Conservation (phyloP, 2,888 invertebrate species). For the Drosophila picticornis region DNA sequence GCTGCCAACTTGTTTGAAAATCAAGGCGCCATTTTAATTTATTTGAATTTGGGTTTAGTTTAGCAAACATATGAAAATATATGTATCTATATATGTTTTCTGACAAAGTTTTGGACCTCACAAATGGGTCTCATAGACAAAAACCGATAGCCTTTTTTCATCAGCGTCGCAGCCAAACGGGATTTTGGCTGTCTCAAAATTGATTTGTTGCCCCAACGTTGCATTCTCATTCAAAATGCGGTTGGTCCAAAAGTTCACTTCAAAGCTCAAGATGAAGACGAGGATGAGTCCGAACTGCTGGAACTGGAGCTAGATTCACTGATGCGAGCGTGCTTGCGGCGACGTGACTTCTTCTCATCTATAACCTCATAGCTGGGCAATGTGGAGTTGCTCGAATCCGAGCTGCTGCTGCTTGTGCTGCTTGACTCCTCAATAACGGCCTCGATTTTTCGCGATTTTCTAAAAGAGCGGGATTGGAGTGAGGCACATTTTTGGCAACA, state of each 20-base stretch:
- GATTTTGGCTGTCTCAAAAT: slow-evolving; percentile 49
- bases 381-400: slow-evolving; percentile 83
- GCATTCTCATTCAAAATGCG: slow-evolving; percentile 33
- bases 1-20: slow-evolving; percentile 46
- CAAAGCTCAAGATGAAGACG: slow-evolving; percentile 69
- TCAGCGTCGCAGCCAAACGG: slow-evolving; percentile 39
- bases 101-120: slow-evolving; percentile 41
- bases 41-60: slow-evolving; percentile 36
- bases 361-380: slow-evolving; percentile 84
- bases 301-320: slow-evolving; percentile 74
- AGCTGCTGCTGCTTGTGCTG: slow-evolving; percentile 72
- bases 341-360: slow-evolving; percentile 78
- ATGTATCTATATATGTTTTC: slow-evolving; percentile 37
- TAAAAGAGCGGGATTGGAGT: slow-evolving; percentile 23
- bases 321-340: slow-evolving; percentile 69
- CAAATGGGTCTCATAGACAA: slow-evolving; percentile 35
- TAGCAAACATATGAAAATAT: slow-evolving; percentile 66
- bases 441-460: slow-evolving; percentile 81
- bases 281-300: slow-evolving; percentile 74
- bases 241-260: slow-evolving; percentile 46
- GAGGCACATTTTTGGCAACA: background rate
- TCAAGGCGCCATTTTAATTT: slow-evolving; percentile 58
- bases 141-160: slow-evolving; percentile 21
- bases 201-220: slow-evolving; percentile 30
- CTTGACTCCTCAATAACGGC: slow-evolving; percentile 83